These are phyloP conservation scores for Gasterosteus aculeatus DNA, from an alignment of 2,113 vertebrate species.

Conservation along the genomic window DNA sequence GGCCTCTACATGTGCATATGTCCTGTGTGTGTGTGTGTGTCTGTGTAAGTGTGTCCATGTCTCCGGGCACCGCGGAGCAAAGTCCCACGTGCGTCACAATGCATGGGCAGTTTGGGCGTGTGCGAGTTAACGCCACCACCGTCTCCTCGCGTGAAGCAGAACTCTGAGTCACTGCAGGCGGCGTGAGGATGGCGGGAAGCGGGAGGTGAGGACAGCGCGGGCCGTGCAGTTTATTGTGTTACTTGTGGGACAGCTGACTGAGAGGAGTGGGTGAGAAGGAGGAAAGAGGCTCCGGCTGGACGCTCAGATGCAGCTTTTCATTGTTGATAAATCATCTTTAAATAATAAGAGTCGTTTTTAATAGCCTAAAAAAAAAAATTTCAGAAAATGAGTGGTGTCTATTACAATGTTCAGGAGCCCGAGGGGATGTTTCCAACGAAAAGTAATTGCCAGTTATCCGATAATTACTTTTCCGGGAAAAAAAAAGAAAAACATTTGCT, in stretches of 20 bases:
- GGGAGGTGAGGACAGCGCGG: slow-evolving; percentile 47
- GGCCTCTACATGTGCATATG: slow-evolving; percentile 41
- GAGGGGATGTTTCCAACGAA: background rate
- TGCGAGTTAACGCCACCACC: slow-evolving; percentile 32
- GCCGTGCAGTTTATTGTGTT: slow-evolving; percentile 28
- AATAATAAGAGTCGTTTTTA: background rate
- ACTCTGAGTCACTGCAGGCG: slow-evolving; percentile 58
- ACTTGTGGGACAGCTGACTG: slow-evolving; percentile 56
- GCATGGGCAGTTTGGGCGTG: slow-evolving; percentile 27
- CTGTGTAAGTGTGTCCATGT: slow-evolving; percentile 30
- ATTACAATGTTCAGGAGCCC: background rate
- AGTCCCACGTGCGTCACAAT: slow-evolving; percentile 33
- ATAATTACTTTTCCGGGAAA: background rate
- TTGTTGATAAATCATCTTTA: slow-evolving; percentile 18
- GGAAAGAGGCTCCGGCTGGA: slow-evolving; percentile 37
- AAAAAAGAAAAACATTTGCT: background rate
- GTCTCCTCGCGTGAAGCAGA: slow-evolving; percentile 35
- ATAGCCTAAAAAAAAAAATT: background rate
- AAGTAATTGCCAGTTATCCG: slow-evolving; percentile 2
- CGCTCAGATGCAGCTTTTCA: slow-evolving; percentile 37
- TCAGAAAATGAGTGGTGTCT: background rate
- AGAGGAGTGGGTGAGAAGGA: slow-evolving; percentile 62
- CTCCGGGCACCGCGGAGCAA: slow-evolving; percentile 4
- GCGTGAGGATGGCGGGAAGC: slow-evolving; percentile 36
- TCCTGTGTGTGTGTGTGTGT: slow-evolving; percentile 1